Percentiles rank a stretch among this genome's conserved stretches.
phyloP scores from a whole-genome alignment of 2,113 vertebrate genomes.

The Pygoscelis antarcticus region DNA sequence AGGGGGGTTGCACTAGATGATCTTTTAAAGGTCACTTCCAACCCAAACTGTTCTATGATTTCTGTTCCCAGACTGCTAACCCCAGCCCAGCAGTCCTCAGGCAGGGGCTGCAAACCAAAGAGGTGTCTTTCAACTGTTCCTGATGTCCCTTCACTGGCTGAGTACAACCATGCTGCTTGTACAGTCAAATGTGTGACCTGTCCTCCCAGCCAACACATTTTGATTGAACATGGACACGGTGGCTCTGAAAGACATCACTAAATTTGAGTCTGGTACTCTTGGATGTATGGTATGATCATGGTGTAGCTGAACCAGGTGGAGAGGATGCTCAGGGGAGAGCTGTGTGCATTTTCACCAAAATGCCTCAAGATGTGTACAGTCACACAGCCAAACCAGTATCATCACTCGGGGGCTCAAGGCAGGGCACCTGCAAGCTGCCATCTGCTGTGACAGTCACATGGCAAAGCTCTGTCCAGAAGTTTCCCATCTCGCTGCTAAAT shows the following conservation, averaged over 20 bases:
- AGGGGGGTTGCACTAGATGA: background rate
- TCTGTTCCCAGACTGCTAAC: background rate
- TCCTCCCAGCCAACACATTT: fast-evolving
- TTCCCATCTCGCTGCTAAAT: background rate
- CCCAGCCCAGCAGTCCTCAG: background rate
- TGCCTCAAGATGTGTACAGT: background rate
- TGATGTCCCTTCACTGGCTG: background rate
- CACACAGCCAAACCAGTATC: background rate
- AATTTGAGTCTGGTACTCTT: background rate
- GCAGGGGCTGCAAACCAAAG: background rate
- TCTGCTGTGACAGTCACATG: background rate
- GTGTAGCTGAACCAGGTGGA: background rate
- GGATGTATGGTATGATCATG: background rate
- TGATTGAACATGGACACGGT: background rate
- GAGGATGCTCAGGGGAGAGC: background rate
- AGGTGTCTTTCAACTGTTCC: background rate
- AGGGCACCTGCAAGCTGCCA: background rate
- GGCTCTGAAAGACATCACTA: background rate
- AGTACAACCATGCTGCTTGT: fast-evolving
- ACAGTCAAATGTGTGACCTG: background rate
- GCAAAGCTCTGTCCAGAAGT: background rate
- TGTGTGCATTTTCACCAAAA: background rate
- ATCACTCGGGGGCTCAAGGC: background rate
- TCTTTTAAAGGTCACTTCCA: background rate
- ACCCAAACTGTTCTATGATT: background rate